A percentile compares a stretch with the other conserved stretches of the same genome.
Evolutionary conservation across 1,140 invertebrate genomes (phyloP).

Genomic region (Hetaerina americana): DNA sequence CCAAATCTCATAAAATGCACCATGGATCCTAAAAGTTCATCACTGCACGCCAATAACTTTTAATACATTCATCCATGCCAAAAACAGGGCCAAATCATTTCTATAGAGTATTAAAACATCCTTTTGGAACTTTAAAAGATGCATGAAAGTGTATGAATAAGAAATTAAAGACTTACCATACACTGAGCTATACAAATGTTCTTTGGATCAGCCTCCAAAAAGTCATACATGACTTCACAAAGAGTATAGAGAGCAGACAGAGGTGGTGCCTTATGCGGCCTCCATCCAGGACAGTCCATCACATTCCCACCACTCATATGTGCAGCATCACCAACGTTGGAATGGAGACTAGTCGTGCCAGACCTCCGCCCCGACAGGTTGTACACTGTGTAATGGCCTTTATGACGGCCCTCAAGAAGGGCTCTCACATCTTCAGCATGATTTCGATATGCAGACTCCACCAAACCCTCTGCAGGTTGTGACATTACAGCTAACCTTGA

Average conservation of each 20-base stretch:
- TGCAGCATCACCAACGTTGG: constrained; percentile 8
- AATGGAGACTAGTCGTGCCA: not conserved
- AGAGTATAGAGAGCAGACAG: constrained; percentile 65
- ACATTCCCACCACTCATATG: constrained; percentile 22
- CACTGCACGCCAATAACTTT: too few relatives aligned
- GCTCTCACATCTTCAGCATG: constrained; percentile 81
- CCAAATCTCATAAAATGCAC: too few relatives aligned
- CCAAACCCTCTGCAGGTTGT: constrained; percentile 81
- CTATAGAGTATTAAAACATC: too few relatives aligned
- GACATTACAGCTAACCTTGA: constrained; percentile 84
- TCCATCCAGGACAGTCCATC: constrained; percentile 49
- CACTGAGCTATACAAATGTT: constrained; percentile 80
- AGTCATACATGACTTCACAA: constrained; percentile 76
- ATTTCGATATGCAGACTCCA: constrained; percentile 79
- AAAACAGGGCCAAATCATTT: too few relatives aligned
- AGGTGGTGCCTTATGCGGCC: constrained; percentile 56
- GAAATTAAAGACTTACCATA: constrained; percentile 61
- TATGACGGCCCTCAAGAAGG: constrained; percentile 60
- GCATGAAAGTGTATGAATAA: too few relatives aligned
- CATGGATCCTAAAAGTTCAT: too few relatives aligned
- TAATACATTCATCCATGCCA: too few relatives aligned
- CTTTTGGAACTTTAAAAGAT: too few relatives aligned
- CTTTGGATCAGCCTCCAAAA: constrained; percentile 63
- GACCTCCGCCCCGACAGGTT: constrained; percentile 54
- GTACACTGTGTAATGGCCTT: constrained; percentile 62